These are phyloP conservation scores for Leptopilina clavipes DNA, from an alignment of 1,140 invertebrate species.

Conservation along the genomic window DNA sequence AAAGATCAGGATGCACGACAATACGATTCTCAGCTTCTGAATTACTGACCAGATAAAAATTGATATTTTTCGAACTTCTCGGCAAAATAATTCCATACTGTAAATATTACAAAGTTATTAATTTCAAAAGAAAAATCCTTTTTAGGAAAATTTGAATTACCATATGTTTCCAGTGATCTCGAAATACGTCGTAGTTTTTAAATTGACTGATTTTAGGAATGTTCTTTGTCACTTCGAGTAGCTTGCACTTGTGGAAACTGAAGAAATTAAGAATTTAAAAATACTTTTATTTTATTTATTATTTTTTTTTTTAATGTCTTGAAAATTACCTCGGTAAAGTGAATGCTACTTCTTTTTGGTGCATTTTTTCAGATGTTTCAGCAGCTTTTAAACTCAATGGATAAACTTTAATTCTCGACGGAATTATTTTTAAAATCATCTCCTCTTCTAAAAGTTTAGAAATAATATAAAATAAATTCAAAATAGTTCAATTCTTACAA, in stretches of 20 bases:
- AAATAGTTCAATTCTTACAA: not conserved
- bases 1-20: not conserved
- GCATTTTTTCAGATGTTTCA: not conserved
- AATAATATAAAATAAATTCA: not conserved
- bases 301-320: too few species aligned
- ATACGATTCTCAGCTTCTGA: not conserved
- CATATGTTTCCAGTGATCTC: conserved; percentile 28
- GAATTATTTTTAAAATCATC: not conserved
- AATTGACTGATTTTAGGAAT: not conserved
- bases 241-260: not conserved
- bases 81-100: not conserved
- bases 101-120: not conserved
- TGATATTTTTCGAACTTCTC: not conserved
- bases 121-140: not conserved
- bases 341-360: not conserved
- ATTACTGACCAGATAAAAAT: not conserved
- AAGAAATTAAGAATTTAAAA: not conserved
- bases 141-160: not conserved
- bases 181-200: conserved; percentile 1
- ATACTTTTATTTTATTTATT: not conserved
- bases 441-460: not conserved
- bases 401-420: not conserved
- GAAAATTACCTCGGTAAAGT: not conserved
- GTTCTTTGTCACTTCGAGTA: not conserved
- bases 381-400: not conserved